These are phyloP conservation scores for Ooceraea biroi DNA, from an alignment of 1,140 invertebrate species.

Conservation along the genomic window DNA sequence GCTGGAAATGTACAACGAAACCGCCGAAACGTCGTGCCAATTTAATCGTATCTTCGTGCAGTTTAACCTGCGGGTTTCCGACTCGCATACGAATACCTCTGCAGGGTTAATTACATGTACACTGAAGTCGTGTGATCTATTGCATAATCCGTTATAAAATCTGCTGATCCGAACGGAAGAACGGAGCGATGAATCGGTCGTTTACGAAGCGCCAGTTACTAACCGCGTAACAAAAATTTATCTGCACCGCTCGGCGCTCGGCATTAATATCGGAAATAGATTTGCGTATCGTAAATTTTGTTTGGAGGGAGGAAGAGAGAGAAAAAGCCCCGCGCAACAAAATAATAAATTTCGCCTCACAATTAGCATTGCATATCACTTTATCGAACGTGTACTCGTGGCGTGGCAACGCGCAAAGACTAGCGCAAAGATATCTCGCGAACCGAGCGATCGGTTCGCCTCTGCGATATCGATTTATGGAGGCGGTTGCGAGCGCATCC, in stretches of 20 bases:
- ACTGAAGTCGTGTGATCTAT: slow-evolving; percentile 15
- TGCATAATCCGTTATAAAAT: slow-evolving; percentile 25
- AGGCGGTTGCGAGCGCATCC: slow-evolving; percentile 2
- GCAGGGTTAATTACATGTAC: slow-evolving; percentile 24
- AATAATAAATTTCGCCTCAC: slow-evolving; percentile 44
- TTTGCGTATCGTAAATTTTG: slow-evolving; percentile 54
- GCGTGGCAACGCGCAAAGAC: slow-evolving; percentile 16
- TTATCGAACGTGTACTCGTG: neutral
- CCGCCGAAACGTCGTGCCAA: slow-evolving; percentile 7
- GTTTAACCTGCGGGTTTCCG: neutral
- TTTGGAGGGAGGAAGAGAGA: neutral
- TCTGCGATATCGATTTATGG: slow-evolving; percentile 28
- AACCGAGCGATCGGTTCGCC: neutral
- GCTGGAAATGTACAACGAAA: slow-evolving; percentile 18
- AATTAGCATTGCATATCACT: slow-evolving; percentile 55
- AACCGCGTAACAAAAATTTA: slow-evolving; percentile 38
- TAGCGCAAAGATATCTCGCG: neutral
- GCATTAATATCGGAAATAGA: slow-evolving; percentile 58
- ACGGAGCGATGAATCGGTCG: slow-evolving; percentile 46
- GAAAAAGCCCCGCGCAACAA: neutral
- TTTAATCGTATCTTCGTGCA: slow-evolving; percentile 28
- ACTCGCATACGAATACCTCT: neutral
- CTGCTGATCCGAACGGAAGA: slow-evolving; percentile 20
- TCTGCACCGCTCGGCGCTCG: slow-evolving; percentile 13
- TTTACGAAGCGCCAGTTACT: slow-evolving; percentile 31